Conservation (phyloP, 2,113 vertebrate genomes). For the Tyrannus savana region DNA sequence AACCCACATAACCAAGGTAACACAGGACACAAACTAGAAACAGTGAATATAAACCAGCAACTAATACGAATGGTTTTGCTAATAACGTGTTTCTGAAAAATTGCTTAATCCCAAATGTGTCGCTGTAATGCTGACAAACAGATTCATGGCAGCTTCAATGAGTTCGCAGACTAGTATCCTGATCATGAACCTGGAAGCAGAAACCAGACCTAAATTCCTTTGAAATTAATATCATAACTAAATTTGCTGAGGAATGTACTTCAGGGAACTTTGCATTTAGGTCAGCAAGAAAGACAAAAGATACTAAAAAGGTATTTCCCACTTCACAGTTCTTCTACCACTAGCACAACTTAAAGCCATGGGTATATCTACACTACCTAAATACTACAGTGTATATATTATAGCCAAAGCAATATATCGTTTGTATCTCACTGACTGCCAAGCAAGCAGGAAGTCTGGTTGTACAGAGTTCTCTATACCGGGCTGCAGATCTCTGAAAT, state of each 20-base stretch:
- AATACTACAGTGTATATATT: not conserved
- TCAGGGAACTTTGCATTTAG: constrained; percentile 9
- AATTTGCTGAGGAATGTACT: not conserved
- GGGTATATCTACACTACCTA: not conserved
- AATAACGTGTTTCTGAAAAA: not conserved
- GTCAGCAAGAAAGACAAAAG: not conserved
- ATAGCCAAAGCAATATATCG: not conserved
- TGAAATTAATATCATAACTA: not conserved
- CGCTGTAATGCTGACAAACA: not conserved
- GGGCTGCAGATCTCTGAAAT: not conserved
- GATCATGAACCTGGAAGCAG: not conserved
- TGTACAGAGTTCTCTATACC: not conserved
- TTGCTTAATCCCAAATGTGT: not conserved
- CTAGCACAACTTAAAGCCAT: not conserved
- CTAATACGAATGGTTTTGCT: not conserved
- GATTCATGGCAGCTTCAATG: not conserved
- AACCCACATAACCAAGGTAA: not conserved
- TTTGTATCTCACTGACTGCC: not conserved
- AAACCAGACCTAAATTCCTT: not conserved
- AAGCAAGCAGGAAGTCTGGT: not conserved
- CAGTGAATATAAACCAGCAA: not conserved
- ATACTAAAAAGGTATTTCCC: not conserved
- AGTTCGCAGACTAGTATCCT: not conserved
- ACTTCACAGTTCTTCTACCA: not conserved
- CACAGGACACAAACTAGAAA: not conserved